Evolutionary conservation across 2,797 vertebrate species (phyloP), one percentile per base, ranked within the genome.

Genomic region (Gymnoscopelus braueri): DNA sequence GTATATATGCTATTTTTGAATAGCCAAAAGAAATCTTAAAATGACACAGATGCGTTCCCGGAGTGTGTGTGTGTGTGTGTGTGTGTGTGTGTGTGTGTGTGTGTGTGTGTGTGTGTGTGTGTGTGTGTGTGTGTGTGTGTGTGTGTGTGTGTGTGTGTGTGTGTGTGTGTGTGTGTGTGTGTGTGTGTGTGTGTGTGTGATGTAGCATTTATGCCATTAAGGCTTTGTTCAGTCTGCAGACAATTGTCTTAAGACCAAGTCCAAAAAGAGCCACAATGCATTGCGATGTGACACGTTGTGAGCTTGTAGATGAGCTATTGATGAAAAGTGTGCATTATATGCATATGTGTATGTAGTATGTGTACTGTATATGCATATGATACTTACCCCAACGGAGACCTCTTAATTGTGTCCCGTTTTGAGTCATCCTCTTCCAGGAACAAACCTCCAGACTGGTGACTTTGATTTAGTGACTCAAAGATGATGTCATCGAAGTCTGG

Each of bases 321-420:
- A 39, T 8, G 7, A 39, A 39, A 39, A 8, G 23, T 51, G 7
- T 12, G 39, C 26, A 29, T 35, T 11, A 11, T 51, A 47, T 23
- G 7, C 9, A 13, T 39, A 23, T 29, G 10, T 60, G 66, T 54
- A 7, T 60, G 56, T 49, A 14, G 51, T 24, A 57, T 51, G 59
- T 63, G 23, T 39, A 39, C 39, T 10, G 39, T 44, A 44, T 29
- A 29, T 39, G 35, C 35, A 39, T 5, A 6, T 44, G 35, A 82
- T 89, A 92, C 92, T 93, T 81, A 93, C 92, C 89, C 71, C 0
- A 63, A 39, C 48, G 89, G 87, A 85, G 81, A 85, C 72, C 88
- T 84, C 90, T 90, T 91, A 77, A 91, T 89, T 10, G 90, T 88
- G 57, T 91, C 87, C 29, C 3, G 39, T 75, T 86, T 91, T 56